Percentiles rank a stretch among this genome's conserved stretches.
Evolutionary conservation across 2,113 vertebrate species (phyloP).

Genomic region (Coreoperca whiteheadi): DNA sequence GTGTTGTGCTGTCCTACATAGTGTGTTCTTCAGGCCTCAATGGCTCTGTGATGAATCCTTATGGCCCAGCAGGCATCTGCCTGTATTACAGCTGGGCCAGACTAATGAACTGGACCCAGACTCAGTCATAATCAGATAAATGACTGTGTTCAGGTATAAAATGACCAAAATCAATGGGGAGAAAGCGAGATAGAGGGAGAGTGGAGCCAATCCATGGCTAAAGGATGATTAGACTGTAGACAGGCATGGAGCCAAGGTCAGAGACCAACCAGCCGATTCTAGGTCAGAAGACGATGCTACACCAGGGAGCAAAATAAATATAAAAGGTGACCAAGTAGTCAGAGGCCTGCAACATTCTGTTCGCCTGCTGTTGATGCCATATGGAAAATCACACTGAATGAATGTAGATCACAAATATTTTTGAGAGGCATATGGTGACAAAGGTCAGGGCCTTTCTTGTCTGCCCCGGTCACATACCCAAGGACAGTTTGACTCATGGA

Average conservation of each 20-base stretch:
- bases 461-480: slow-evolving; percentile 36
- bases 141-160: slow-evolving; percentile 80
- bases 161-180: slow-evolving; percentile 78
- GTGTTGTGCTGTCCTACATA: slow-evolving; percentile 39
- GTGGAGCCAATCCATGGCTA: slow-evolving; percentile 51
- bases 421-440: slow-evolving; percentile 58
- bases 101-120: slow-evolving; percentile 82
- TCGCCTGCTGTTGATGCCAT: slow-evolving; percentile 58
- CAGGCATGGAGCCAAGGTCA: slow-evolving; percentile 72
- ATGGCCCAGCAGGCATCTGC: slow-evolving; percentile 78
- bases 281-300: slow-evolving; percentile 47
- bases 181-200: slow-evolving; percentile 44
- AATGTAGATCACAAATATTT: slow-evolving; percentile 58
- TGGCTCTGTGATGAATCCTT: slow-evolving; percentile 79
- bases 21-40: slow-evolving; percentile 81
- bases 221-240: slow-evolving; percentile 65
- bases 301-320: slow-evolving; percentile 46
- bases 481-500: slow-evolving; percentile 35
- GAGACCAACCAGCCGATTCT: slow-evolving; percentile 47
- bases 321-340: slow-evolving; percentile 35
- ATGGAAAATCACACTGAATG: slow-evolving; percentile 61
- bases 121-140: slow-evolving; percentile 82
- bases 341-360: slow-evolving; percentile 40
- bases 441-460: slow-evolving; percentile 55
- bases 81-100: slow-evolving; percentile 78